These are phyloP conservation scores for Scatophagus argus DNA, from an alignment of 2,113 vertebrate species.

Conservation along the genomic window DNA sequence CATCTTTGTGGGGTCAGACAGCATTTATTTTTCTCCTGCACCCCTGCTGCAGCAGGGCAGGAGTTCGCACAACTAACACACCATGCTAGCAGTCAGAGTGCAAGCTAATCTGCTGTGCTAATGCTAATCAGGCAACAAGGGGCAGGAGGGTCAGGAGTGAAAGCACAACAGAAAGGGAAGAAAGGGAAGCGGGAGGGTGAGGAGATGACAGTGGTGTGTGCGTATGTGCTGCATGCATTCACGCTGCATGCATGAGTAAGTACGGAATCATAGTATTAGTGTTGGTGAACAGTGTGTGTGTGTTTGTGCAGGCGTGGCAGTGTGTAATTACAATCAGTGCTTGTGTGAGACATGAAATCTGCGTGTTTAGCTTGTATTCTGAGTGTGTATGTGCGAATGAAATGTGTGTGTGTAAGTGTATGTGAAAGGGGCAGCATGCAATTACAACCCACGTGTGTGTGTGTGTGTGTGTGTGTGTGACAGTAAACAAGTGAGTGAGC, in stretches of 20 bases:
- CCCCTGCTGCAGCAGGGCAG: not conserved
- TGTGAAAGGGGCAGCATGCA: conserved; percentile 25
- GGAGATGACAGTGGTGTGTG: not conserved
- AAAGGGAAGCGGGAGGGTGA: not conserved
- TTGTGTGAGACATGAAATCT: conserved; percentile 15
- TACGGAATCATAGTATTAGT: not conserved
- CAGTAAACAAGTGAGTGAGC: conserved; percentile 30
- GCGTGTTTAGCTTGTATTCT: conserved; percentile 18
- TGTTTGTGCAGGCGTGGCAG: not conserved
- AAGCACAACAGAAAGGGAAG: not conserved
- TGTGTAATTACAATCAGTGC: not conserved
- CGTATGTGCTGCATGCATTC: not conserved
- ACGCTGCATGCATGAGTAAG: not conserved
- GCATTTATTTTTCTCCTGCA: not conserved
- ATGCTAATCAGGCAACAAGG: conserved; percentile 34
- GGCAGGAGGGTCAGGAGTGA: not conserved
- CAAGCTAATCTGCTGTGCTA: conserved; percentile 25
- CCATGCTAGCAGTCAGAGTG: conserved; percentile 3
- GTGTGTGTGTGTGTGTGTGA: conserved; percentile 23
- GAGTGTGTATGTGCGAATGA: conserved; percentile 13
- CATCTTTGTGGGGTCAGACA: not conserved
- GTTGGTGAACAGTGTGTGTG: not conserved
- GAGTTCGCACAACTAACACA: not conserved
- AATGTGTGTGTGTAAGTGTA: conserved; percentile 26
- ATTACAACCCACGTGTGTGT: conserved; percentile 17